These are phyloP conservation scores for Hippolais icterina DNA, from an alignment of 2,113 vertebrate genomes.

Conservation along the genomic window DNA sequence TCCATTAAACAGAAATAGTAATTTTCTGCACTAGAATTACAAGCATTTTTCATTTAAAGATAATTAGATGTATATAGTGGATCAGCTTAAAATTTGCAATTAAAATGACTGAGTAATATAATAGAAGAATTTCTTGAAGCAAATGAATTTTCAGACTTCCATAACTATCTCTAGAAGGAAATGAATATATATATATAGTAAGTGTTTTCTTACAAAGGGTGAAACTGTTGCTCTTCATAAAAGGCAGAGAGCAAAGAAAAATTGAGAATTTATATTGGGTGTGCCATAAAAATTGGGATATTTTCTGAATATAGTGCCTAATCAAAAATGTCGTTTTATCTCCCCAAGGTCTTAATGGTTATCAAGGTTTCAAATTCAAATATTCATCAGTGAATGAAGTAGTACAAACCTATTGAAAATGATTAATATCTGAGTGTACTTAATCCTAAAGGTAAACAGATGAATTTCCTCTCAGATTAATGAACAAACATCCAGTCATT, in stretches of 20 bases:
- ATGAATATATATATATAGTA: neutral
- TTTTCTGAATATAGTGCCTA: neutral
- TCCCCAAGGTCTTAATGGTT: neutral
- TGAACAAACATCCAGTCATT: neutral
- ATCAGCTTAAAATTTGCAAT: slow-evolving; percentile 43
- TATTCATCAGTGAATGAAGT: neutral
- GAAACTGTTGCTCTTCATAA: neutral
- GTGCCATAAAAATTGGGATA: neutral
- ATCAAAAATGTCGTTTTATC: neutral
- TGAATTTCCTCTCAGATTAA: neutral
- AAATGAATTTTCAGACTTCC: slow-evolving; percentile 22
- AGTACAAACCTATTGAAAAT: neutral
- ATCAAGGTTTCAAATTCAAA: neutral
- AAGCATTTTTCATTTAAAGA: slow-evolving; percentile 30
- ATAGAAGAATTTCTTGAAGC: neutral
- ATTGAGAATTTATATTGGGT: neutral
- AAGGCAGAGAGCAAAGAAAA: neutral
- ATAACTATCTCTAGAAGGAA: neutral
- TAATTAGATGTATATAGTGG: slow-evolving; percentile 18
- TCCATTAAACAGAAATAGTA: slow-evolving; percentile 34
- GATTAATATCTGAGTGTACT: neutral
- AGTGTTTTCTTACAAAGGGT: neutral
- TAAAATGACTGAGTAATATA: slow-evolving; percentile 29
- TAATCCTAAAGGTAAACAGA: neutral
- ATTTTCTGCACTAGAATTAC: slow-evolving; percentile 12